Base-by-base conservation (phyloP, 1,140 invertebrate genomes). In the Apis dorsata region DNA sequence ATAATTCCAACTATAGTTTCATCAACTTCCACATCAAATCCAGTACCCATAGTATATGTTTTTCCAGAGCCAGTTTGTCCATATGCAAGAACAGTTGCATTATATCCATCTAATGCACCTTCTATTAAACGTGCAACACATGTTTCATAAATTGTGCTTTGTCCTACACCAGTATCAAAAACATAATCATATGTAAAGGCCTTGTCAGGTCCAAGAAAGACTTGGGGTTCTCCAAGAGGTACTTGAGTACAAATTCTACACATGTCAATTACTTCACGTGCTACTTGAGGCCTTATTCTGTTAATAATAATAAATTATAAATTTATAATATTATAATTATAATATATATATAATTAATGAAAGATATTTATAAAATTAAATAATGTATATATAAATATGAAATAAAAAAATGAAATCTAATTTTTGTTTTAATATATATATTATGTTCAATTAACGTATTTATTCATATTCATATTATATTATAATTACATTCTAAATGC, bases 11-110 rank as follows among this genome's bases (percentile, higher is more conserved):
- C 77, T 24, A 94, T 82, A 66, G 63, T 81, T 8, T 96, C 95
- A 44, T 95, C 94, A 10, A 96, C 92, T 80, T 97, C 96, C 7
- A 98, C 95, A 89, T 99, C 98, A 93, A 99, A 99, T 0, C 98
- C 98, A 12, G 99, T 99, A 34, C 99, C 99, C 99, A 99, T 99
- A 0, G 98, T 99, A 92, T 98, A 99, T 0, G 99, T 99, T 95
- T 99, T 99, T 0, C 99, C 99, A 34, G 97, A 98, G 0, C 98
- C 98, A 69, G 98, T 99, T 96, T 98, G 99, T 81, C 99, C 99
- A 94, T 99, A 99, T 0, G 99, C 99, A 63, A 99, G 94, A 49
- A 99, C 97, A 10, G 99, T 99, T 11, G 98, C 98, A 94, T 99
- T 99, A 93, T 98, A 98, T 28, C 98, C 98, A 88, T 98, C 96